Evolutionary conservation across 2,888 invertebrate species (phyloP).

Genomic region (Ptilodon capucinus): DNA sequence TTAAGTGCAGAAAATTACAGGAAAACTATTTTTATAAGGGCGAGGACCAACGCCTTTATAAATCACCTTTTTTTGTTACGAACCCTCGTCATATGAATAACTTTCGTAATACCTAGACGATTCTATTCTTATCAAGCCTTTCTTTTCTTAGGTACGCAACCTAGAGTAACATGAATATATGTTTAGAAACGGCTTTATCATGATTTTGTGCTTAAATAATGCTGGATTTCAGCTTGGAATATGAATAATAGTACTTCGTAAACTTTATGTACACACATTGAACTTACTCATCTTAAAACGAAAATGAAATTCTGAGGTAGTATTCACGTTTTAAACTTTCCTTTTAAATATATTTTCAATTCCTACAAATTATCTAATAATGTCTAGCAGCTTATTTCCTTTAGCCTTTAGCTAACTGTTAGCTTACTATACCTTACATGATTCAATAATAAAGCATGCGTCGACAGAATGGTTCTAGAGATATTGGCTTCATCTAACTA

Average conservation of each 20-base stretch:
- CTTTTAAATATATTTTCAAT: no score
- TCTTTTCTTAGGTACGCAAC: neutral
- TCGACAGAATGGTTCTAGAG: no score
- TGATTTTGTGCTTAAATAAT: neutral
- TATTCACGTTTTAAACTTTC: no score
- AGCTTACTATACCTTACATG: no score
- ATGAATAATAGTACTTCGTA: neutral
- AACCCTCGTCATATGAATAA: conserved; percentile 28
- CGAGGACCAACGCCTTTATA: conserved; percentile 7
- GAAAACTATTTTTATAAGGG: conserved; percentile 8
- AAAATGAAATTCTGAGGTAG: no score
- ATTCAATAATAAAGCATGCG: no score
- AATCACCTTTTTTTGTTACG: conserved; percentile 21
- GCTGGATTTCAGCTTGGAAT: neutral
- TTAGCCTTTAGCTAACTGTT: no score
- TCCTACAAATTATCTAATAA: no score
- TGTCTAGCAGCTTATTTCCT: no score
- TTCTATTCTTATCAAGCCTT: conserved; percentile 4
- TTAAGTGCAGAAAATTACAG: conserved; percentile 4
- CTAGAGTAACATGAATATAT: neutral
- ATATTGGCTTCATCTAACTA: no score
- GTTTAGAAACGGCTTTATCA: neutral
- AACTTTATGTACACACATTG: no score
- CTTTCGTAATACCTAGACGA: conserved; percentile 15
- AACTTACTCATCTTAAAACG: no score